Percentiles rank a stretch among this genome's conserved stretches.
Conservation (phyloP, 1,140 invertebrate genomes). For the Lordiphosa mommai region DNA sequence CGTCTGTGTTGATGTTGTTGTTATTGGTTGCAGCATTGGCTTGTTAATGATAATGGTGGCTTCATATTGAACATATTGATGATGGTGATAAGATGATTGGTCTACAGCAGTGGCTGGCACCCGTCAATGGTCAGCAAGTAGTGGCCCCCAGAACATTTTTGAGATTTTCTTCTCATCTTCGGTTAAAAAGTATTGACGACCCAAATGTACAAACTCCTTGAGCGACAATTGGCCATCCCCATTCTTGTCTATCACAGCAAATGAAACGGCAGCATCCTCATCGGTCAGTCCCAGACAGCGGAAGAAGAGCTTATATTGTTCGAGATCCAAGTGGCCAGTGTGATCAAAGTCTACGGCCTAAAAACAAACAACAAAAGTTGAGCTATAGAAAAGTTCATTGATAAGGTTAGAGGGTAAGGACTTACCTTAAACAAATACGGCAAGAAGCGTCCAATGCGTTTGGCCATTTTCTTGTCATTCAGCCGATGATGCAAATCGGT, state of each 20-base stretch:
- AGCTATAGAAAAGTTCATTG: background rate
- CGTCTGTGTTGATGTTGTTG: conserved; percentile 15
- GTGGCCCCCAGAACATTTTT: conserved; percentile 91
- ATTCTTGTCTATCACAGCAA: conserved; percentile 88
- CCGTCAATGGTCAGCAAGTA: conserved; percentile 80
- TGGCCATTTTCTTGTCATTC: conserved; percentile 86
- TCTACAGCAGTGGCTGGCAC: conserved; percentile 73
- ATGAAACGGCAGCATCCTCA: conserved; percentile 87
- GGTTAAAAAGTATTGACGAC: conserved; percentile 88
- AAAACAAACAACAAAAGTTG: conserved; percentile 14
- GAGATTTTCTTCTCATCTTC: conserved; percentile 88
- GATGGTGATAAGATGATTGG: conserved; percentile 10
- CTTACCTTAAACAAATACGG: conserved; percentile 89
- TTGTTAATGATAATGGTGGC: conserved; percentile 8
- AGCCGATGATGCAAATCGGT: conserved; percentile 90
- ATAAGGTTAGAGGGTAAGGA: background rate
- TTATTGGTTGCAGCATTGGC: conserved; percentile 51
- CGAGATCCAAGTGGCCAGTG: conserved; percentile 87
- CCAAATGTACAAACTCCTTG: conserved; percentile 89
- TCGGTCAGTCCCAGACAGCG: conserved; percentile 86
- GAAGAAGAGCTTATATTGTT: conserved; percentile 91
- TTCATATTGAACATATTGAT: conserved; percentile 34
- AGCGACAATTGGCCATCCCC: conserved; percentile 87
- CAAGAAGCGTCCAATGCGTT: conserved; percentile 87
- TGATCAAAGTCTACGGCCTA: conserved; percentile 91